Base-by-base conservation (phyloP, 2,113 vertebrate genomes). In the Upupa epops region DNA sequence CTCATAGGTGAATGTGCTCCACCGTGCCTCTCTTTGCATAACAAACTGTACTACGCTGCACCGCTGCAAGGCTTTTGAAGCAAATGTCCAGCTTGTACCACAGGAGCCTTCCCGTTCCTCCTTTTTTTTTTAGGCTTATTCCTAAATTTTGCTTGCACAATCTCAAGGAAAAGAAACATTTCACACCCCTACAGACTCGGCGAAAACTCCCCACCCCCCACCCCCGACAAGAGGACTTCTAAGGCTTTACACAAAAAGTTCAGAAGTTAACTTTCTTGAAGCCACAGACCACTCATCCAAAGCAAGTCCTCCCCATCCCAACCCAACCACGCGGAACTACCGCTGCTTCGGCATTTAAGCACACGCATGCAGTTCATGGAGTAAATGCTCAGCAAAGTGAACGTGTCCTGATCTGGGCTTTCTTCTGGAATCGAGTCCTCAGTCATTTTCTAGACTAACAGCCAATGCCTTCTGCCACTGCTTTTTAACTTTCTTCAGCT, bases 401-500 rank as follows among this genome's bases (percentile, higher is more conserved):
- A 87, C 55, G 83, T 94, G 92, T 88, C 76, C 92, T 88, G 72
- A 69, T 90, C 92, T 92, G 85, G 94, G 93, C 92, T 92, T 86
- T 92, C 88, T 60, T 60, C 74, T 89, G 89, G 42, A 68, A 73
- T 46, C 69, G 51, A 90, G 36, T 86, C 91, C 49, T 55, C 49
- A 52, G 59, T 34, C 72, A 79, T 83, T 87, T 70, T 55, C 64
- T 83, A 86, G 75, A 61, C 31, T 83, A 94, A 64, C n/a, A 81
- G 42, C 85, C 76, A 66, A 81, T 11, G 34, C 78, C 71, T 91
- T 87, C 40, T 18, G 22, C 68, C 81, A 88, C 17, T 10, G 75
- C 59, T 75, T 81, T 88, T 91, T 97, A 98, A 96, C 97, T 97
- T 75, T 97, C 97, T 59, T 97, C 97, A 61, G 92, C 94, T 96